phyloP scores from a whole-genome alignment of 2,888 invertebrate species.

The Gerosis bhagava region DNA sequence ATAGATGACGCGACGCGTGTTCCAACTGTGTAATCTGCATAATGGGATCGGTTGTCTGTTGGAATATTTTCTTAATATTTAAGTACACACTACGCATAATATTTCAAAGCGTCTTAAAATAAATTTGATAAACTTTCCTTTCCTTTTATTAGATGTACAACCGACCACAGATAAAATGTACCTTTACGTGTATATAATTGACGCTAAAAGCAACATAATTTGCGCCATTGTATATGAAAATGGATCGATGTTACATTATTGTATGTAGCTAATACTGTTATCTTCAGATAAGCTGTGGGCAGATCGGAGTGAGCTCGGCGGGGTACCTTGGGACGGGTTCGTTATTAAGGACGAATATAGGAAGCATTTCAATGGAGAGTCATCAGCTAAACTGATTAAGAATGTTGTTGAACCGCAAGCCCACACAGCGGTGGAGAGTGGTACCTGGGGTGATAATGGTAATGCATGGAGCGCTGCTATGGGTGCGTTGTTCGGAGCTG shows the following conservation, averaged over 20 bases:
- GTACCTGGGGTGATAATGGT: slow-evolving; percentile 41
- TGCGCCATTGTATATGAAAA: slow-evolving; percentile 36
- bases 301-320: slow-evolving; percentile 50
- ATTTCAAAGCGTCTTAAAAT: background rate
- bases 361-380: slow-evolving; percentile 36
- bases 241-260: slow-evolving; percentile 66
- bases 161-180: too few relatives aligned
- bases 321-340: slow-evolving; percentile 51
- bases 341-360: slow-evolving; percentile 37
- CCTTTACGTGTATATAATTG: too few relatives aligned
- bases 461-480: slow-evolving; percentile 65
- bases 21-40: slow-evolving; percentile 47
- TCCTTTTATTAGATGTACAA: too few relatives aligned
- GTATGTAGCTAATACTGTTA: slow-evolving; percentile 70
- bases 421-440: slow-evolving; percentile 35
- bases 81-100: background rate
- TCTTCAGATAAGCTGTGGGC: slow-evolving; percentile 54
- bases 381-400: slow-evolving; percentile 28
- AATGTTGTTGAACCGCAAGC: slow-evolving; percentile 43
- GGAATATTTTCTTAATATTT: slow-evolving; percentile 27
- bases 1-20: slow-evolving; percentile 34
- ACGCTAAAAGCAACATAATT: slow-evolving; percentile 29
- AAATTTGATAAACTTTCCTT: too few relatives aligned
- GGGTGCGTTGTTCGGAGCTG: slow-evolving; percentile 67
- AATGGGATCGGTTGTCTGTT: slow-evolving; percentile 49